These are phyloP conservation scores for Incurvaria masculella DNA, from an alignment of 2,888 invertebrate species.

Conservation along the genomic window DNA sequence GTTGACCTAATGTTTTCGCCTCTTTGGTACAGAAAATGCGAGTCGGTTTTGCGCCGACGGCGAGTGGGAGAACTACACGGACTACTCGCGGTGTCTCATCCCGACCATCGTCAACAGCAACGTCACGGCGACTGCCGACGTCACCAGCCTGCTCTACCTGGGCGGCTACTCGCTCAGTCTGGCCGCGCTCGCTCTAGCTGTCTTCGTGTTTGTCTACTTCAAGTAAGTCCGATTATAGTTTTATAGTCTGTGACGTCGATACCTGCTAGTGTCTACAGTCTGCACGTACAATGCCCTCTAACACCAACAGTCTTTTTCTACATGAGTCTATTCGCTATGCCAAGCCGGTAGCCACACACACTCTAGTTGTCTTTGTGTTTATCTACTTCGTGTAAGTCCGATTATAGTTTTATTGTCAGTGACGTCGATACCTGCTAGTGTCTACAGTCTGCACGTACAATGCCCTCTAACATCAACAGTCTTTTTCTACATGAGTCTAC, in stretches of 20 bases:
- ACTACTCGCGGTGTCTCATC: constrained; percentile 70
- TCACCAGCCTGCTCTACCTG: constrained; percentile 77
- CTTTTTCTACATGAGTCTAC: too few species aligned
- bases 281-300: too few species aligned
- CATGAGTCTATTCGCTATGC: too few species aligned
- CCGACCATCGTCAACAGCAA: constrained; percentile 52
- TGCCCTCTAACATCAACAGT: too few species aligned
- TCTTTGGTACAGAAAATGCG: constrained; percentile 74
- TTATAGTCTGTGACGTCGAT: too few species aligned
- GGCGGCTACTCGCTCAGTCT: constrained; percentile 83
- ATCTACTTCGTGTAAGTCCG: constrained; percentile 83
- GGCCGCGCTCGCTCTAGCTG: constrained; percentile 75
- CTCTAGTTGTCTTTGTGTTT: constrained; percentile 82
- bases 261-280: too few species aligned
- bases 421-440: too few species aligned
- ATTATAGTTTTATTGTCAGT: too few species aligned
- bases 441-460: too few species aligned
- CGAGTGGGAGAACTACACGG: constrained; percentile 77
- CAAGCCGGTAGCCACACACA: constrained; percentile 76
- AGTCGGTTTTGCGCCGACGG: constrained; percentile 77
- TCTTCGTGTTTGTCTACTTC: constrained; percentile 85
- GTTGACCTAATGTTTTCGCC: too few species aligned
- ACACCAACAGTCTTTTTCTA: too few species aligned
- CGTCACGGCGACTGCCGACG: constrained; percentile 58
- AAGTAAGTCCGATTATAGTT: constrained; percentile 73